Evolutionary conservation across 2,113 vertebrate genomes (phyloP), one percentile per base, ranked within the genome.

Genomic region (Nesoenas mayeri): DNA sequence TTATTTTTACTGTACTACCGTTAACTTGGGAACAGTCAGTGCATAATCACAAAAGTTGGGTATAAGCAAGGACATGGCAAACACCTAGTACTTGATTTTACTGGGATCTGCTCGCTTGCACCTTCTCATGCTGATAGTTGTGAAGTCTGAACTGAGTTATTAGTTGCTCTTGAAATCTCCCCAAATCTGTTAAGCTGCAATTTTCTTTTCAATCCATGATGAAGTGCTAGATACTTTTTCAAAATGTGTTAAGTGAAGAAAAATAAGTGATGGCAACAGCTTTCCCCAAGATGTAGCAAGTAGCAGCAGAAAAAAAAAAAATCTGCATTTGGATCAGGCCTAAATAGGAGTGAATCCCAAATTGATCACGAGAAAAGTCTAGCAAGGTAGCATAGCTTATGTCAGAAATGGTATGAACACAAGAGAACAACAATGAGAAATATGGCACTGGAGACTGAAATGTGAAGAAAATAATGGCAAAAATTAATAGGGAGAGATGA

Each of bases 311-410:
- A 79, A 66, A 83, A 36, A n/a, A 42, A 42, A 25, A 29, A 0
- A 28, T 84, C 21, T 54, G 51, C 31, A 36, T 22, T 25, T 25
- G 53, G 64, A 38, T 36, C 21, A 14, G 77, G 32, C 26, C 56
- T 69, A 65, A 65, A 36, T 4, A 51, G 44, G 38, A 58, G 17
- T 40, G 34, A 71, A 82, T 38, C 29, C 42, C 34, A 75, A 67
- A 79, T 0, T 65, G 48, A 56, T 44, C 6, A 10, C 19, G 29
- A 58, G 58, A 0, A 11, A 62, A 54, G 4, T 19, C 12, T 54
- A 62, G 48, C 9, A 22, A 51, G 38, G 10, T 47, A 85, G 54
- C 51, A 56, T 32, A 64, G 32, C 12, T 18, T n/a, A 11, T 26
- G 16, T 51, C 48, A 72, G 72, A 50, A 69, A 36, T 5, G 54